Percentiles rank a stretch among this genome's conserved stretches.
Conservation (phyloP, 2,113 vertebrate genomes). For the Myrmecophaga tridactyla region DNA sequence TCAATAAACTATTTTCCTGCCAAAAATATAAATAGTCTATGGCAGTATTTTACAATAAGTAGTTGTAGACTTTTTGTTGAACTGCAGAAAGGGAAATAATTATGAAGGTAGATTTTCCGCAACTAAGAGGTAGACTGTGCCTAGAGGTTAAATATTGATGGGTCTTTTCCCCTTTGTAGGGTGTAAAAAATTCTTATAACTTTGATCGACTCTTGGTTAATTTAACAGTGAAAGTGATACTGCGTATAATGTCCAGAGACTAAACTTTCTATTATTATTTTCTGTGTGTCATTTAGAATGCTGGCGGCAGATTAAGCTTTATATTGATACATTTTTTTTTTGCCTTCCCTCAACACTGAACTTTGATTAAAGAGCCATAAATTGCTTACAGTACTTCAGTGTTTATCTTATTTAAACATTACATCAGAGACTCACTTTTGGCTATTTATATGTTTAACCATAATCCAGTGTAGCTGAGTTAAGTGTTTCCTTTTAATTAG, state of each 20-base stretch:
- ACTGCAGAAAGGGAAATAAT: neutral
- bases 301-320: neutral
- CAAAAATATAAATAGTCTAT: neutral
- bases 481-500: constrained; percentile 13
- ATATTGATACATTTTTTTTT: neutral
- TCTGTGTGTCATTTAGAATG: neutral
- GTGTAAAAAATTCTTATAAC: neutral
- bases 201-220: neutral
- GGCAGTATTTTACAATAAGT: neutral
- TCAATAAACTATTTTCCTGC: too few species aligned
- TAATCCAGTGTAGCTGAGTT: neutral
- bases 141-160: neutral
- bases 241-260: neutral
- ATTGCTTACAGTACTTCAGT: neutral
- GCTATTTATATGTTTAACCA: neutral
- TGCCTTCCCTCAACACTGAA: neutral
- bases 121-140: neutral
- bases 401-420: neutral
- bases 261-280: neutral
- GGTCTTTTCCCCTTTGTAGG: constrained; percentile 18
- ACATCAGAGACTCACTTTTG: neutral
- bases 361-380: neutral
- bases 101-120: neutral
- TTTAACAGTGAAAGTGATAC: neutral
- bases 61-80: neutral